These are phyloP conservation scores for Drosophila kikkawai DNA, from an alignment of 1,140 invertebrate species.

Conservation along the genomic window DNA sequence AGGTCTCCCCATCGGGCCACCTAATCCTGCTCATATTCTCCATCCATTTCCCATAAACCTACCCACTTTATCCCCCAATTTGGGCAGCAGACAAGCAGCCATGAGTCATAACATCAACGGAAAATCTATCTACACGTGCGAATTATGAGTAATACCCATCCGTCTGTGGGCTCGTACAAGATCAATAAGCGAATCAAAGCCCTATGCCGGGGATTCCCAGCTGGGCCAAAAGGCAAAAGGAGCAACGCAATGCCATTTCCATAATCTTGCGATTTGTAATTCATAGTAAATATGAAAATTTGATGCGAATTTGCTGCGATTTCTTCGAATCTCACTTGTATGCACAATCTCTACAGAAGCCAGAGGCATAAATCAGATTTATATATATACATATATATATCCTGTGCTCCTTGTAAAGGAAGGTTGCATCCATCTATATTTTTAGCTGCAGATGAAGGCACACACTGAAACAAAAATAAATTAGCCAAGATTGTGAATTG, in stretches of 20 bases:
- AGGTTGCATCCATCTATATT: slow-evolving; percentile 55
- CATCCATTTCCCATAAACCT: background rate
- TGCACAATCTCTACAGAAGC: slow-evolving; percentile 12
- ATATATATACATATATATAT: slow-evolving; percentile 11
- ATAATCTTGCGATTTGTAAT: slow-evolving; percentile 81
- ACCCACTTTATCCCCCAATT: slow-evolving; percentile 15
- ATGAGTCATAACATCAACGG: slow-evolving; percentile 44
- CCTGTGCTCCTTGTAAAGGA: background rate
- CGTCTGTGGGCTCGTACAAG: background rate
- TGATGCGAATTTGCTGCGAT: slow-evolving; percentile 73
- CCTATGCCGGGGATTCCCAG: slow-evolving; percentile 36
- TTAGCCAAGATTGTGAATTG: too few relatives aligned
- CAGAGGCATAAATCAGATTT: slow-evolving; percentile 20
- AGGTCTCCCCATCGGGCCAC: slow-evolving; percentile 13
- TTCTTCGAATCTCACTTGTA: slow-evolving; percentile 22
- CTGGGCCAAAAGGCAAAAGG: slow-evolving; percentile 29
- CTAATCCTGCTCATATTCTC: slow-evolving; percentile 22
- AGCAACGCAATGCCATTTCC: slow-evolving; percentile 54
- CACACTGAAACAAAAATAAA: background rate
- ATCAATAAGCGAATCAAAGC: slow-evolving; percentile 44
- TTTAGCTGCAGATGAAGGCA: background rate
- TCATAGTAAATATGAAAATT: slow-evolving; percentile 70
- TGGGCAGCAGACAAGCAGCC: slow-evolving; percentile 9
- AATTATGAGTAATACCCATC: slow-evolving; percentile 35
- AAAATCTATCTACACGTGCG: slow-evolving; percentile 30